Conservation (phyloP, 2,797 vertebrate genomes). For the Austrolebias charrua region DNA sequence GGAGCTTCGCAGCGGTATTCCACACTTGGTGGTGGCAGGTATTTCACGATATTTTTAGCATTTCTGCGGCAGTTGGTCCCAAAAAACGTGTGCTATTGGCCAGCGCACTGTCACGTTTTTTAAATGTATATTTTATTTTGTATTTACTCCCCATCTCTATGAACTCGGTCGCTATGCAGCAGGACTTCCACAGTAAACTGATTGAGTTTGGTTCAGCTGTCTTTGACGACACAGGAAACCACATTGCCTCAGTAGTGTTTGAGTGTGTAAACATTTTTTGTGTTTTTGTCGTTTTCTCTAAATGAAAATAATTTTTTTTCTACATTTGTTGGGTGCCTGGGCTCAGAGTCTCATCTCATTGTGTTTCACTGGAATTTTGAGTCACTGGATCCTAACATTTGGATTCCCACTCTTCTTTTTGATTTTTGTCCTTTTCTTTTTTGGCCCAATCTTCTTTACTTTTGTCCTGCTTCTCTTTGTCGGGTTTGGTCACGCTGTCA, state of each 20-base stretch:
- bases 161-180: conserved; percentile 87
- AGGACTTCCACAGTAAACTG: conserved; percentile 88
- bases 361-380: conserved; percentile 55
- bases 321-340: conserved; percentile 76
- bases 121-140: conserved; percentile 18
- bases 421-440: conserved; percentile 91
- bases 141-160: conserved; percentile 68
- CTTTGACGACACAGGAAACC: conserved; percentile 84
- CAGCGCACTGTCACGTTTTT: conserved; percentile 58
- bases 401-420: conserved; percentile 95
- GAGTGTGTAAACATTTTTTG: conserved; percentile 94
- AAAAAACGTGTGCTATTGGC: conserved; percentile 65
- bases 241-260: conserved; percentile 81
- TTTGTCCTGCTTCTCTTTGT: conserved; percentile 95
- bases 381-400: conserved; percentile 87
- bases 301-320: conserved; percentile 73
- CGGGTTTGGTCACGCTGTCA: conserved; percentile 98
- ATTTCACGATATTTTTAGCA: conserved; percentile 67
- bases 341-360: conserved; percentile 71
- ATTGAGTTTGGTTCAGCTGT: conserved; percentile 94
- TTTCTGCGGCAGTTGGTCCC: conserved; percentile 78
- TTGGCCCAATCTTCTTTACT: conserved; percentile 88
- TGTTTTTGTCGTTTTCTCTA: conserved; percentile 55
- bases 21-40: conserved; percentile 75
- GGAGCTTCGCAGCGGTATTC: conserved; percentile 80